Evolutionary conservation across 2,797 vertebrate species (phyloP), one percentile per base, ranked within the genome.

Genomic region (Eulemur coronatus): DNA sequence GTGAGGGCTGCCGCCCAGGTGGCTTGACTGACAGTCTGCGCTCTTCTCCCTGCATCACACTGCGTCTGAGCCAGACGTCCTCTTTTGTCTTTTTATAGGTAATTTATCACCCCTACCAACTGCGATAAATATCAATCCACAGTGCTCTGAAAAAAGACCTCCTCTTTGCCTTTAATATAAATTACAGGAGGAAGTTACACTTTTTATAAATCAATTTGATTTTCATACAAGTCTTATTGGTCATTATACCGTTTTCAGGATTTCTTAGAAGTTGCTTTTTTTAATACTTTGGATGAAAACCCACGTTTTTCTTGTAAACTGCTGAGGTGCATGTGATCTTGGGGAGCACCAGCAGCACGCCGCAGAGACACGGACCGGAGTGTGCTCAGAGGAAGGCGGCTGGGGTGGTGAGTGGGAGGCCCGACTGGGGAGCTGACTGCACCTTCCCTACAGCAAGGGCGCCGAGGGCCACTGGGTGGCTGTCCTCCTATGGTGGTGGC

Each of bases 221-320:
- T 89, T 85, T 33, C 80, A 33, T 17, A 55, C 14, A 57, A 4
- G 43, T 38, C 80, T 67, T 55, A 28, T 33, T 35, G 69, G 78
- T 78, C 26, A 24, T 59, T 5, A 76, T 50, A 15, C 43, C 20
- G 0, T 48, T 85, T 18, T 20, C 12, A 61, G 28, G n/a, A 65
- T 80, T 92, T 95, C 72, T 63, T 75, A 63, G 89, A 85, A 85
- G 76, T 70, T 41, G 7, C 7, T 78, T 55, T 50, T 76, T 86
- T 73, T 7, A 28, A 48, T 59, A 22, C 73, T 85, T 75, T 70
- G 84, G n/a, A 15, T 41, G 89, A 59, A 61, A 75, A 43, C n/a
- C 4, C 1, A 6, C 5, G 0, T 38, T 80, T 35, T 24, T n/a
- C 28, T 30, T 7, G 0, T 41, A n/a, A 30, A 67, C 10, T 11